Conservation (phyloP, 2,888 invertebrate genomes). For the Hemithea aestivaria region DNA sequence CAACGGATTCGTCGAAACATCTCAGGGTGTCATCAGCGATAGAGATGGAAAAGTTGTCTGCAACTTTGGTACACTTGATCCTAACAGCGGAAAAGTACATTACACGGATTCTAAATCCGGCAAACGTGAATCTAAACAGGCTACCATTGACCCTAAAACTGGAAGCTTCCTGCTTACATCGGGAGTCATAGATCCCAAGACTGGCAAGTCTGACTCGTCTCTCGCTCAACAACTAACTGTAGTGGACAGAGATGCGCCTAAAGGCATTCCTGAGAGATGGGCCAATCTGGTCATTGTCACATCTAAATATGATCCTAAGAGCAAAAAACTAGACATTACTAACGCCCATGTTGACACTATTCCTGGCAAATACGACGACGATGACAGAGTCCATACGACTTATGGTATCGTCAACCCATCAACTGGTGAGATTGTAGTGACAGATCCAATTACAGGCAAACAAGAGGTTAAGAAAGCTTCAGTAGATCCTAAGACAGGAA, state of each 20-base stretch:
- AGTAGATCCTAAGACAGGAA: constrained; percentile 82
- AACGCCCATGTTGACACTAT: constrained; percentile 68
- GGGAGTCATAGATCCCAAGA: constrained; percentile 81
- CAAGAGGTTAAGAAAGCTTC: constrained; percentile 81
- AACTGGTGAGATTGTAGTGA: constrained; percentile 77
- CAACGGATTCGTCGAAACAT: constrained; percentile 74
- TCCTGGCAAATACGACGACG: constrained; percentile 56
- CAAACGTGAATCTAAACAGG: constrained; percentile 81
- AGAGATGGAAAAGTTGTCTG: constrained; percentile 85
- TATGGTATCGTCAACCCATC: constrained; percentile 78
- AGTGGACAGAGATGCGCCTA: constrained; percentile 67
- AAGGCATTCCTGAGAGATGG: constrained; percentile 68
- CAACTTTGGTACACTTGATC: constrained; percentile 81
- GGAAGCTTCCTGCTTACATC: constrained; percentile 80
- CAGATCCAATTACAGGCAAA: constrained; percentile 81
- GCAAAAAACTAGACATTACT: constrained; percentile 69
- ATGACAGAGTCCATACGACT: constrained; percentile 79
- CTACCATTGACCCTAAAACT: constrained; percentile 73
- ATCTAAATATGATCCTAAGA: constrained; percentile 79
- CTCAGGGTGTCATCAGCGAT: constrained; percentile 80
- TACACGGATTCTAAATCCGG: constrained; percentile 81
- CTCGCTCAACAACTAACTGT: constrained; percentile 78
- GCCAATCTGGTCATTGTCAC: constrained; percentile 75
- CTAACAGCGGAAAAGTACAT: constrained; percentile 77
- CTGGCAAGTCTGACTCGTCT: constrained; percentile 81